A percentile compares a stretch with the other conserved stretches of the same genome.
phyloP scores from a whole-genome alignment of 1,140 invertebrate genomes.

The Diachasmimorpha longicaudata region DNA sequence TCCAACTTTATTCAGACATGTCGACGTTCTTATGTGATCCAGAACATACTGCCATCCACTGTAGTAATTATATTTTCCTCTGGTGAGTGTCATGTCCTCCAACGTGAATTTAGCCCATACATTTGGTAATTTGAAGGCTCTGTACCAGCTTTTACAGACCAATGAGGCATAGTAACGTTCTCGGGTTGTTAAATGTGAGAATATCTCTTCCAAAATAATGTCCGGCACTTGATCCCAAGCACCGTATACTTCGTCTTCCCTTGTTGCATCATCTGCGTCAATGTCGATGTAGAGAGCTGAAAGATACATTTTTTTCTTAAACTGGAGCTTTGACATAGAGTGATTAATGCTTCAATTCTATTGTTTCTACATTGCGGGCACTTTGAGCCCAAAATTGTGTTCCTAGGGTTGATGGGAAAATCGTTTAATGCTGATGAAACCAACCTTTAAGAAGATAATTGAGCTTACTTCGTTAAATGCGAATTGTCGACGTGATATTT shows the following conservation, averaged over 20 bases:
- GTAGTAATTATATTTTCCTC: conserved; percentile 81
- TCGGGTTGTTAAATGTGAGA: conserved; percentile 71
- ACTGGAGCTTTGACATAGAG: too few species aligned
- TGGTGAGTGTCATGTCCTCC: conserved; percentile 75
- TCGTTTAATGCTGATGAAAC: too few species aligned
- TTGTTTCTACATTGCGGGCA: too few species aligned
- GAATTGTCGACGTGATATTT: too few species aligned
- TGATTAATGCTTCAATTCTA: too few species aligned
- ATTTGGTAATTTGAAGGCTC: conserved; percentile 75
- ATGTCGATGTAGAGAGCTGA: conserved; percentile 69
- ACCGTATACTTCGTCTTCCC: conserved; percentile 58
- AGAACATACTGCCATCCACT: conserved; percentile 82
- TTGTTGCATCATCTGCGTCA: conserved; percentile 60
- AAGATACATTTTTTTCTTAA: conserved; percentile 30
- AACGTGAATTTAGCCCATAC: conserved; percentile 79
- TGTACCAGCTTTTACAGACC: conserved; percentile 74
- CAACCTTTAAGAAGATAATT: too few species aligned
- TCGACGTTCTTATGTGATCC: conserved; percentile 76
- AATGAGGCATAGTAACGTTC: conserved; percentile 79
- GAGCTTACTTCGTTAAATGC: too few species aligned
- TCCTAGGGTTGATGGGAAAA: too few species aligned
- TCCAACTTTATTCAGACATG: conserved; percentile 76
- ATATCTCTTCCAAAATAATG: conserved; percentile 79
- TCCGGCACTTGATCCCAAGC: conserved; percentile 77
- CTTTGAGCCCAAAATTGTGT: too few species aligned